phyloP scores from a whole-genome alignment of 2,888 invertebrate species.

The Torymus tubicola region DNA sequence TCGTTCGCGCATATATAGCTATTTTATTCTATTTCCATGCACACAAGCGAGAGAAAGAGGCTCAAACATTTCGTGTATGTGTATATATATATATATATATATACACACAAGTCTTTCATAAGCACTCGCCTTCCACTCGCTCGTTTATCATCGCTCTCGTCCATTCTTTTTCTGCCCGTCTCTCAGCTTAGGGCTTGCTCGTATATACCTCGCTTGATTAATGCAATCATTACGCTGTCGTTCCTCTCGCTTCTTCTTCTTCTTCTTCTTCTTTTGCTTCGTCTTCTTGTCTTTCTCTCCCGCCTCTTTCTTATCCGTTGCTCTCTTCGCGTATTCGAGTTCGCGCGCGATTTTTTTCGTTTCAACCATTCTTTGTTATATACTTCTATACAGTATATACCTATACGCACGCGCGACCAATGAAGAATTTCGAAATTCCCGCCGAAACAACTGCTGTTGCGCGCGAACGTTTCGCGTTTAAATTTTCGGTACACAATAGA shows the following conservation, averaged over 20 bases:
- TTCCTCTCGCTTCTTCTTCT: conserved; percentile 5
- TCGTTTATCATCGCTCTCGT: conserved; percentile 52
- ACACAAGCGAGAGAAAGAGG: neutral
- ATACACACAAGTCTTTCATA: neutral
- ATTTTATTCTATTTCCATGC: conserved; percentile 40
- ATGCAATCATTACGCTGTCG: conserved; percentile 54
- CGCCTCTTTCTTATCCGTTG: neutral
- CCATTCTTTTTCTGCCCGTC: conserved; percentile 45
- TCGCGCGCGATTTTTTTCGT: neutral
- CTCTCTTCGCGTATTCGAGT: neutral
- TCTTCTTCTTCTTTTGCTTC: neutral
- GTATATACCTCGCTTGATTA: conserved; percentile 50
- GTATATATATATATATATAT: neutral
- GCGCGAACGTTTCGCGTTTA: too few relatives aligned
- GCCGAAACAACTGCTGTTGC: too few relatives aligned
- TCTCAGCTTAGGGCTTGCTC: conserved; percentile 25
- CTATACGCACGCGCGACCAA: too few relatives aligned
- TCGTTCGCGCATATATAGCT: conserved; percentile 14
- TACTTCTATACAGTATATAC: too few relatives aligned
- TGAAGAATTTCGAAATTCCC: too few relatives aligned
- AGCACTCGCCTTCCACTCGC: conserved; percentile 20
- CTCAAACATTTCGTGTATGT: conserved; percentile 34
- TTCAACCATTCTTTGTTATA: too few relatives aligned
- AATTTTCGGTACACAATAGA: too few relatives aligned
- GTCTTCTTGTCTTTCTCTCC: neutral